Base-by-base conservation (phyloP, 2,888 invertebrate species). In the Cloeon dipterum region DNA sequence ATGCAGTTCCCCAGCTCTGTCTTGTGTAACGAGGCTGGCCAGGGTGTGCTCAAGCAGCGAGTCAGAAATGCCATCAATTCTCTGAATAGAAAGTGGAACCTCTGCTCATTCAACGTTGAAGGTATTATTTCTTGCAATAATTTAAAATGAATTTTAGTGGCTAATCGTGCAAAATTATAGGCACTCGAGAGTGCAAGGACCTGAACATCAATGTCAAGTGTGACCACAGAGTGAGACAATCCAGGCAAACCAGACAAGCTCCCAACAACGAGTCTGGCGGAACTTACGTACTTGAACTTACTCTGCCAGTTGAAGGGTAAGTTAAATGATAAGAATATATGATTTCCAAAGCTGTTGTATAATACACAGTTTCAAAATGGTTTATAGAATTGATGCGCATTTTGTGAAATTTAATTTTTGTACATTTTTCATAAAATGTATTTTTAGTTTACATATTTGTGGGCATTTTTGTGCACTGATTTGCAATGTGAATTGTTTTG, bases 1-100 rank as follows among this genome's bases (percentile, higher is more conserved):
- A 83, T 94, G 78, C 66, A 86, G 46, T 93, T 93, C 78, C 89
- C 91, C 42, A 86, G 86, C 40, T 85, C 88, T n/a, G 88, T 91
- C 2, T 71, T 91, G 5, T 94, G 93, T 53, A 93, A 91, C 50
- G 83, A 86, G 55, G 91, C 91, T 18, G 91, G 91, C 2, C 88
- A 89, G 58, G 82, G 79, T 36, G 91, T 91, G 1, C 63, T 91
- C 4, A 68, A 82, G 34, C 86, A 89, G 50, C 81, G 82, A 57
- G 85, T 93, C 2, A 70, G 79, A 45, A 74, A 74, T 47, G 85
- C 89, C 7, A 78, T 94, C 37, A 83, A 88, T 49, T 74, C 83
- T 35, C 65, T 93, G 37, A 91, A 94, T 55, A 70, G 85, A 47
- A 86, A 91, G 50, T 94, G 93, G 93, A 83, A 86, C 65, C 83